A percentile compares a stretch with the other conserved stretches of the same genome.
These are phyloP conservation scores for Amia ocellicauda DNA, from an alignment of 2,113 vertebrate genomes.

Conservation along the genomic window DNA sequence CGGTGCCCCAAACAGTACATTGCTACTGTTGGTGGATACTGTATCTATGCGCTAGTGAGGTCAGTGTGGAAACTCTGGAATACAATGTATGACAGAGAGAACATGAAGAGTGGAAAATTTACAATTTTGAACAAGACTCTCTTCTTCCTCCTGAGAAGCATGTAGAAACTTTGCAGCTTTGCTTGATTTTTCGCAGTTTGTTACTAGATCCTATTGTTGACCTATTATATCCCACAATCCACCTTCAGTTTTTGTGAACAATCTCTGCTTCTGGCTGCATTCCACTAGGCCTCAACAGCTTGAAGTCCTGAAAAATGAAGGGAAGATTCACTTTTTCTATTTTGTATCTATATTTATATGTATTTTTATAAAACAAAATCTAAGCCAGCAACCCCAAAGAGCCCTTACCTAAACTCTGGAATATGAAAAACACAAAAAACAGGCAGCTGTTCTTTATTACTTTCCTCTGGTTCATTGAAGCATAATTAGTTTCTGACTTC, in stretches of 20 bases:
- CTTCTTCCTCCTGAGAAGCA: no score
- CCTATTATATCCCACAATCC: constrained; percentile 51
- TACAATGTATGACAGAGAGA: constrained; percentile 60
- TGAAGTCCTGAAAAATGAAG: neutral
- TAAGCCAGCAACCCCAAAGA: constrained; percentile 4
- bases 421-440: constrained; percentile 66
- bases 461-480: constrained; percentile 73
- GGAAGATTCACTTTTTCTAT: constrained; percentile 7
- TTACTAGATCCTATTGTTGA: constrained; percentile 58
- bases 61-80: constrained; percentile 46
- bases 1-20: constrained; percentile 36
- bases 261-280: constrained; percentile 28
- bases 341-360: constrained; percentile 3
- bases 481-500: constrained; percentile 80
- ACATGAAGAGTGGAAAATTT: constrained; percentile 42
- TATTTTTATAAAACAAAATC: constrained; percentile 5
- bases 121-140: neutral
- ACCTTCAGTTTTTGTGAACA: neutral
- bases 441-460: constrained; percentile 74
- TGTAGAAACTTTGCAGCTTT: constrained; percentile 28
- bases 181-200: constrained; percentile 48
- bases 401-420: constrained; percentile 62
- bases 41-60: constrained; percentile 55
- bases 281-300: constrained; percentile 47
- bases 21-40: constrained; percentile 68